Conservation (phyloP, 1,140 invertebrate genomes). For the Caenorhabditis briggsae region DNA sequence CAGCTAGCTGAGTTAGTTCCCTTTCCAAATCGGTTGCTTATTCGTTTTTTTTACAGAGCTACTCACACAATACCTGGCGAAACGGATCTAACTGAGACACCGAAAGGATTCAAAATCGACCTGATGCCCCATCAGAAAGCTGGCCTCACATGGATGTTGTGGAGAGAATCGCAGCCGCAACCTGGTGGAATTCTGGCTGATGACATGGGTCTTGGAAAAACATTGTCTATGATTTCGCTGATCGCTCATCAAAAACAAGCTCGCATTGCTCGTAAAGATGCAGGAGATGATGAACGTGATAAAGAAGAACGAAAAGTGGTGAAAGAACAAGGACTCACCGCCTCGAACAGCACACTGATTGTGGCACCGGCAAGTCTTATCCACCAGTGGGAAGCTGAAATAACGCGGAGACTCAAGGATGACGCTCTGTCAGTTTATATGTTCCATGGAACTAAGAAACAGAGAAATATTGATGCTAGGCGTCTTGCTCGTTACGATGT, state of each 20-base stretch:
- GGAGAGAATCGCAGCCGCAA: conserved; percentile 88
- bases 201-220: conserved; percentile 94
- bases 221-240: conserved; percentile 90
- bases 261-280: conserved; percentile 5
- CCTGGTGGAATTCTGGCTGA: conserved; percentile 86
- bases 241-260: conserved; percentile 80
- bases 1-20: conserved; percentile 63
- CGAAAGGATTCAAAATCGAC: conserved; percentile 68
- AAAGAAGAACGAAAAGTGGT: conserved; percentile 20
- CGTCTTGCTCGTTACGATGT: conserved; percentile 80
- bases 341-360: conserved; percentile 84
- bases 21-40: not conserved
- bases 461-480: conserved; percentile 81
- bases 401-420: conserved; percentile 81
- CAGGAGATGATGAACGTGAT: not conserved
- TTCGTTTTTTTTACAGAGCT: conserved; percentile 59
- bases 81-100: conserved; percentile 66
- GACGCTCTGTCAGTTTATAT: conserved; percentile 82
- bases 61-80: conserved; percentile 56
- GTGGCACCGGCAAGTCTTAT: conserved; percentile 86
- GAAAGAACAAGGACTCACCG: conserved; percentile 71
- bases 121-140: conserved; percentile 90
- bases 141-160: conserved; percentile 88
- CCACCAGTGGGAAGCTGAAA: conserved; percentile 89
- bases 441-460: conserved; percentile 85